Conservation (phyloP, 1,140 invertebrate species). For the Aphelinus certus region DNA sequence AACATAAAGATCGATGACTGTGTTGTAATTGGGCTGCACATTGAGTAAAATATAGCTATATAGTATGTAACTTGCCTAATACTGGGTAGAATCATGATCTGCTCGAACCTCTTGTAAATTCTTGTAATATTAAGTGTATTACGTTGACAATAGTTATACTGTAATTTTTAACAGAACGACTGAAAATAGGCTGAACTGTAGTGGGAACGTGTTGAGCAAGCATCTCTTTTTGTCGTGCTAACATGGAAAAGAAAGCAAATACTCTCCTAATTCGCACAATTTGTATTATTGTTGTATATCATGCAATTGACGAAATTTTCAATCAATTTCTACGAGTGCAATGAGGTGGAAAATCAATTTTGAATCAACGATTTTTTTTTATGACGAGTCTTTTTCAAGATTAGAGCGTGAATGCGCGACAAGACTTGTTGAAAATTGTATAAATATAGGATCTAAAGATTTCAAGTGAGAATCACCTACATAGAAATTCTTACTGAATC, state of each 20-base stretch:
- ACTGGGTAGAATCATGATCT: conserved; percentile 19
- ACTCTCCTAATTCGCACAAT: conserved; percentile 50
- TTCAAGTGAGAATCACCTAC: background rate
- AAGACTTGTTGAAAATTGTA: background rate
- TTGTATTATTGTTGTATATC: conserved; percentile 39
- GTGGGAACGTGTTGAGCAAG: background rate
- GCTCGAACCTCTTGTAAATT: conserved; percentile 38
- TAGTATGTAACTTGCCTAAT: conserved; percentile 30
- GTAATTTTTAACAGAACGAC: conserved; percentile 42
- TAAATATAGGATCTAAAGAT: conserved; percentile 7
- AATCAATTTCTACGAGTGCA: conserved; percentile 16
- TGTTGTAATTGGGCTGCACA: background rate
- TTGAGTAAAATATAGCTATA: conserved; percentile 28
- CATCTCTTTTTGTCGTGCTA: conserved; percentile 6
- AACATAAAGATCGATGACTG: too few relatives aligned
- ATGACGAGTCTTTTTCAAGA: background rate
- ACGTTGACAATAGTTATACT: conserved; percentile 33
- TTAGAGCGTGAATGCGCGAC: background rate
- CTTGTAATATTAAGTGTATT: conserved; percentile 39
- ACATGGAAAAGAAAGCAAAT: conserved; percentile 21
- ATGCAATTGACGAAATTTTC: conserved; percentile 38
- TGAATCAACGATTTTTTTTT: background rate
- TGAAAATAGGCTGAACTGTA: conserved; percentile 43
- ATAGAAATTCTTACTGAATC: background rate
- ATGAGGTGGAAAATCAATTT: background rate